Evolutionary conservation across 2,888 invertebrate genomes (phyloP).

Genomic region (Euclidia mi): DNA sequence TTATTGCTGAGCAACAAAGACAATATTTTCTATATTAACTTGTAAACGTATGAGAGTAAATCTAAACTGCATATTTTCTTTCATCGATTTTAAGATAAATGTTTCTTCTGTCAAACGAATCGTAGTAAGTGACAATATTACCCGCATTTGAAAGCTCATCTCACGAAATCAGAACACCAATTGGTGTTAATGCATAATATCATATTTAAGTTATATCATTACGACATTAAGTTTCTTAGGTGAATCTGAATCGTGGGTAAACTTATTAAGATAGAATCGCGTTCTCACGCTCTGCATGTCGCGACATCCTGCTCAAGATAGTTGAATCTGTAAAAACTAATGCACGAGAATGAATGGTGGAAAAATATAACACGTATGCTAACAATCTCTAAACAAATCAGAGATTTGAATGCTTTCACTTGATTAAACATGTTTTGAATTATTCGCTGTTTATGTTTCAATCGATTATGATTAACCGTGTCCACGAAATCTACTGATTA

Average conservation of each 20-base stretch:
- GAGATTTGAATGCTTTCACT: slow-evolving; percentile 30
- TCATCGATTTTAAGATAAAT: neutral
- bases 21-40: too few relatives aligned
- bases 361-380: slow-evolving; percentile 21
- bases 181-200: slow-evolving; percentile 21
- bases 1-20: too few relatives aligned
- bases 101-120: too few relatives aligned
- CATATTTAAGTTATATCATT: slow-evolving; percentile 38
- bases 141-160: neutral
- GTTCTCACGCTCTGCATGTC: slow-evolving; percentile 54
- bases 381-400: slow-evolving; percentile 23
- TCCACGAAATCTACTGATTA: neutral
- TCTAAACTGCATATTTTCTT: too few relatives aligned
- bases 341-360: slow-evolving; percentile 33
- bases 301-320: slow-evolving; percentile 53
- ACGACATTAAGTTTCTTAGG: slow-evolving; percentile 45
- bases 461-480: slow-evolving; percentile 9
- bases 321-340: slow-evolving; percentile 45
- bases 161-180: slow-evolving; percentile 5
- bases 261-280: slow-evolving; percentile 57
- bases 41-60: too few relatives aligned
- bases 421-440: slow-evolving; percentile 16
- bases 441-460: slow-evolving; percentile 1
- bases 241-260: slow-evolving; percentile 60
- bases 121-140: neutral